These are phyloP conservation scores for Nephotettix cincticeps DNA, from an alignment of 1,140 invertebrate species.

Conservation along the genomic window DNA sequence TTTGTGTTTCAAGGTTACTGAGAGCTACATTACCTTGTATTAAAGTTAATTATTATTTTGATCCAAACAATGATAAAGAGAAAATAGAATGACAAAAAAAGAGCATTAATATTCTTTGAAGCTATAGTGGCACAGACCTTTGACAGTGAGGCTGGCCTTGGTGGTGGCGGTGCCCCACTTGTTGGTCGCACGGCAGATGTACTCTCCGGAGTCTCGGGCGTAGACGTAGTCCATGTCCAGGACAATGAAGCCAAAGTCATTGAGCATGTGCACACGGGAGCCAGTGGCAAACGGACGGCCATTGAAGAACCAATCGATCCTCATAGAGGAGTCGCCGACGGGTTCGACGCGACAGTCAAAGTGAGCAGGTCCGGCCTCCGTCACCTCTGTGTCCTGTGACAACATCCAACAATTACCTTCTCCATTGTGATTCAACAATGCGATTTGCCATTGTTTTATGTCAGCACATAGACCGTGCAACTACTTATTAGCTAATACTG, in stretches of 20 bases:
- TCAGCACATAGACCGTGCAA: too few relatives aligned
- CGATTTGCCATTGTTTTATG: too few relatives aligned
- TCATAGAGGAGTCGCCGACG: slow-evolving; percentile 80
- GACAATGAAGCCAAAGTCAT: slow-evolving; percentile 92
- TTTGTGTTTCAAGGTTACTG: too few relatives aligned
- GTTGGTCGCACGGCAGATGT: slow-evolving; percentile 81
- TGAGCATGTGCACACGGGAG: slow-evolving; percentile 85
- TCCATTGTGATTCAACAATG: too few relatives aligned
- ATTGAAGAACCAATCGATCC: slow-evolving; percentile 94
- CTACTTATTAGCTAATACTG: too few relatives aligned
- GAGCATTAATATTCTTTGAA: too few relatives aligned
- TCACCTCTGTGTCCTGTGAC: slow-evolving; percentile 72
- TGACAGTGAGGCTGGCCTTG: slow-evolving; percentile 78
- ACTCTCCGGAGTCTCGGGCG: slow-evolving; percentile 81
- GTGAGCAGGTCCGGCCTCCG: slow-evolving; percentile 84
- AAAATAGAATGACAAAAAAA: too few relatives aligned
- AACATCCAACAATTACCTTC: too few relatives aligned
- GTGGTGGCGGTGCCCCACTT: slow-evolving; percentile 84
- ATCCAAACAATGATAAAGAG: too few relatives aligned
- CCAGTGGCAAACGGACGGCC: slow-evolving; percentile 85
- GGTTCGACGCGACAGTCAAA: slow-evolving; percentile 91
- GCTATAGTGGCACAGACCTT: too few relatives aligned
- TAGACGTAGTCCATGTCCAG: slow-evolving; percentile 86
- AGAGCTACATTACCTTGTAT: too few relatives aligned
- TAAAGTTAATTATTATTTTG: too few relatives aligned